These are phyloP conservation scores for Paradoxurus hermaphroditus DNA, from an alignment of 2,113 vertebrate species.

Conservation along the genomic window DNA sequence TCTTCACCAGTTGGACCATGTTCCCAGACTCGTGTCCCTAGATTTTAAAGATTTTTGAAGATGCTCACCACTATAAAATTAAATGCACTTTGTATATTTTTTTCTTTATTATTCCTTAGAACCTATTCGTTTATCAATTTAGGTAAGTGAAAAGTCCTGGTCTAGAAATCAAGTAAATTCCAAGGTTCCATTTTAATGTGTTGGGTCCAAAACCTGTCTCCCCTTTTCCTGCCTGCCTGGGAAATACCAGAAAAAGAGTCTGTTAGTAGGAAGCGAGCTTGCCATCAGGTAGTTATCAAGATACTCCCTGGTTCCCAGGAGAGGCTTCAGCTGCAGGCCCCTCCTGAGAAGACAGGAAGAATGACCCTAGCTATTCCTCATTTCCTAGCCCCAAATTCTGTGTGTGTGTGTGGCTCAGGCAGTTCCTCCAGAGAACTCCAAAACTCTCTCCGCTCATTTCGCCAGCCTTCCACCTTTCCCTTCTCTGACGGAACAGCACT, in stretches of 20 bases:
- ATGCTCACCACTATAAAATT: neutral
- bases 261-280: neutral
- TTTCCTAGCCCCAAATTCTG: neutral
- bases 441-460: neutral
- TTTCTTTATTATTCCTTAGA: neutral
- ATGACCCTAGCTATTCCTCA: neutral
- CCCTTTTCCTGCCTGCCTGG: neutral
- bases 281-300: neutral
- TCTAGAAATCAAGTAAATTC: neutral
- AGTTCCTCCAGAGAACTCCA: neutral
- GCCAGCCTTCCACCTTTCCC: neutral
- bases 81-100: neutral
- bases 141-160: neutral
- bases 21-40: neutral
- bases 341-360: neutral
- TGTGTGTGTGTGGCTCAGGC: neutral
- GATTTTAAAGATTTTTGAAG: slow-evolving; percentile 47
- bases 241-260: neutral
- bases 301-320: neutral
- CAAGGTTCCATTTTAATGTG: neutral
- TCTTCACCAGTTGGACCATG: neutral
- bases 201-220: neutral
- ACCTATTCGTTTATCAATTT: neutral
- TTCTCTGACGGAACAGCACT: neutral
- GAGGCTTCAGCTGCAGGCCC: neutral